Evolutionary conservation across 1,140 invertebrate species (phyloP).

Genomic region (Papilio polyxenes): DNA sequence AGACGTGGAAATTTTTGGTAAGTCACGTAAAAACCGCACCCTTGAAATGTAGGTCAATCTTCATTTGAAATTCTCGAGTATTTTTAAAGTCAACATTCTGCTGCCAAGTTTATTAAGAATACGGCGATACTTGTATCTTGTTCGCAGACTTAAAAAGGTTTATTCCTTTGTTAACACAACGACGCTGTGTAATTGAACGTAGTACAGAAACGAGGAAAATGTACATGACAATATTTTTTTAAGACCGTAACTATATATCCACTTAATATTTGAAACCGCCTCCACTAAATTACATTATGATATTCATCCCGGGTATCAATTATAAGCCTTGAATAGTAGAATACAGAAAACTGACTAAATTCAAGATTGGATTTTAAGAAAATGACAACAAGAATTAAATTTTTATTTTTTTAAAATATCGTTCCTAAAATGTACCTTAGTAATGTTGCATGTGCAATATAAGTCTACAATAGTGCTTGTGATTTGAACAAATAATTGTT

Average conservation of each 20-base stretch:
- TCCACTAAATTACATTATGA: no score
- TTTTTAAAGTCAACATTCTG: constrained; percentile 15
- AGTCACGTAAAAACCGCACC: constrained; percentile 23
- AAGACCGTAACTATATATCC: background rate
- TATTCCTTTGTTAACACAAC: constrained; percentile 16
- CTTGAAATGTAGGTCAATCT: constrained; percentile 18
- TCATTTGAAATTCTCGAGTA: constrained; percentile 15
- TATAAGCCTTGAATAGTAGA: no score
- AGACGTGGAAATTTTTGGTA: background rate
- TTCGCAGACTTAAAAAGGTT: constrained; percentile 1
- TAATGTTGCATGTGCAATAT: no score
- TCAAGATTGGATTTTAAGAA: no score
- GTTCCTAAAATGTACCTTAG: no score
- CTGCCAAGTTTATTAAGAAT: constrained; percentile 19
- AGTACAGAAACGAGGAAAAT: background rate
- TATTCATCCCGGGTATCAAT: no score
- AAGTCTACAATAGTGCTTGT: no score
- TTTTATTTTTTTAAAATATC: no score
- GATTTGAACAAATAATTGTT: background rate
- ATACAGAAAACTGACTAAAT: no score
- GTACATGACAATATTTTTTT: background rate
- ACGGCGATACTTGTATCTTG: constrained; percentile 9
- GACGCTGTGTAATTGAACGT: background rate
- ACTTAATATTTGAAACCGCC: background rate
- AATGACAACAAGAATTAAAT: no score